Percentiles rank a stretch among this genome's conserved stretches.
phyloP scores from a whole-genome alignment of 2,113 vertebrate species.

The Talpa occidentalis region DNA sequence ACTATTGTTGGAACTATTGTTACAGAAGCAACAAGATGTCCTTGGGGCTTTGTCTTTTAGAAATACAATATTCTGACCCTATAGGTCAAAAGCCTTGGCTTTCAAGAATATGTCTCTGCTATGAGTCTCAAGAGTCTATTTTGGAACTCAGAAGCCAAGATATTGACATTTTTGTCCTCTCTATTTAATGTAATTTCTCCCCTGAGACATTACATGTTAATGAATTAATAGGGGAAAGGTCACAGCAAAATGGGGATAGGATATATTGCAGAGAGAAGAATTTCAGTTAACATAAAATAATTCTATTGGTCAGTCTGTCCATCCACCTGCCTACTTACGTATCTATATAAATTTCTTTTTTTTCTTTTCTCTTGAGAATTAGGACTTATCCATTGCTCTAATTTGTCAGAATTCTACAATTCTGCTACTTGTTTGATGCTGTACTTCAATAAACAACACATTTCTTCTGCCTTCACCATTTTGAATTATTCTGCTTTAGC shows the following conservation, averaged over 20 bases:
- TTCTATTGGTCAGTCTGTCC: background rate
- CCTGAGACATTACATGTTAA: constrained; percentile 16
- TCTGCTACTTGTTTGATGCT: background rate
- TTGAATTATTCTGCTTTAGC: background rate
- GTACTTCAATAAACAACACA: background rate
- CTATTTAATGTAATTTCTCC: constrained; percentile 6
- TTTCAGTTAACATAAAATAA: constrained; percentile 15
- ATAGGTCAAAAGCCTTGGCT: constrained; percentile 27
- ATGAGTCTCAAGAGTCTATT: constrained; percentile 49
- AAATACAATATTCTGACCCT: constrained; percentile 7
- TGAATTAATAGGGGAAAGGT: constrained; percentile 32
- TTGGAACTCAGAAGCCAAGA: constrained; percentile 41
- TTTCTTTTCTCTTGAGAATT: background rate
- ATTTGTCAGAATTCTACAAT: background rate
- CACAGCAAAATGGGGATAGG: constrained; percentile 12
- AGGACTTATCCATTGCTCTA: background rate
- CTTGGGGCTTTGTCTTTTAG: constrained; percentile 4
- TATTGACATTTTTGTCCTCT: constrained; percentile 52
- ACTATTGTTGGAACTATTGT: no score
- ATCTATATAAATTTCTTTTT: background rate
- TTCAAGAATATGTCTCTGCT: constrained; percentile 50
- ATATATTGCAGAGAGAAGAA: constrained; percentile 11
- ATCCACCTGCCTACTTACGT: background rate
- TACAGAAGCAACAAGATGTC: background rate
- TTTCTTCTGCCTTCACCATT: background rate